Conservation (phyloP, 2,113 vertebrate genomes). For the Clarias batrachus region DNA sequence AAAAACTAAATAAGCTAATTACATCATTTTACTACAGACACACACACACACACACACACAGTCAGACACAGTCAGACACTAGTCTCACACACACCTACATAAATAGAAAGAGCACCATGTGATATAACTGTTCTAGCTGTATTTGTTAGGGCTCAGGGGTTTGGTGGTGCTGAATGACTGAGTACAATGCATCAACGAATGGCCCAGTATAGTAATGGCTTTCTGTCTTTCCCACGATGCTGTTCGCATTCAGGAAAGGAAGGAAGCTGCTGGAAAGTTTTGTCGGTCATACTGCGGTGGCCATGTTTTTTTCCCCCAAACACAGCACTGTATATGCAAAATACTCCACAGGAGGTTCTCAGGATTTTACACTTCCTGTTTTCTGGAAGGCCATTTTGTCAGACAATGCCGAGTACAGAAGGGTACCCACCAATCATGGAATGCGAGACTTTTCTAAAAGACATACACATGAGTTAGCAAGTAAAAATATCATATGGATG, state of each 20-base stretch:
- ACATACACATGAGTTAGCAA: not conserved
- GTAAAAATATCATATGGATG: no score
- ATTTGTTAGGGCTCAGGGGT: conserved; percentile 33
- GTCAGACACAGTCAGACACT: not conserved
- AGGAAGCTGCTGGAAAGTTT: conserved; percentile 68
- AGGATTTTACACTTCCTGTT: conserved; percentile 75
- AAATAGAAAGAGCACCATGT: not conserved
- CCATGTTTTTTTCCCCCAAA: conserved; percentile 40
- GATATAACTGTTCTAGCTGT: conserved; percentile 50
- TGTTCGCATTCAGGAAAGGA: conserved; percentile 59
- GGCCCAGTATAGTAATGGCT: conserved; percentile 54
- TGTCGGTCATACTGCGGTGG: conserved; percentile 45
- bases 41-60: not conserved
- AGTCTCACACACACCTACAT: conserved; percentile 13
- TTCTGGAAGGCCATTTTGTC: conserved; percentile 54
- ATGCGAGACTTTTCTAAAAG: not conserved
- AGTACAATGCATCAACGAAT: conserved; percentile 46
- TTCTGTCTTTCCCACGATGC: conserved; percentile 74
- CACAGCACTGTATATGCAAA: conserved; percentile 56
- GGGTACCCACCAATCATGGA: conserved; percentile 59
- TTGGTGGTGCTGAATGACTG: conserved; percentile 56
- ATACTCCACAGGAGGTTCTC: conserved; percentile 74
- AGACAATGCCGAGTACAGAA: conserved; percentile 57
- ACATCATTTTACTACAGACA: not conserved
- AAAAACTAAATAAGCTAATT: not conserved